phyloP scores from a whole-genome alignment of 2,888 invertebrate genomes.

The Neoscelio sp. region DNA sequence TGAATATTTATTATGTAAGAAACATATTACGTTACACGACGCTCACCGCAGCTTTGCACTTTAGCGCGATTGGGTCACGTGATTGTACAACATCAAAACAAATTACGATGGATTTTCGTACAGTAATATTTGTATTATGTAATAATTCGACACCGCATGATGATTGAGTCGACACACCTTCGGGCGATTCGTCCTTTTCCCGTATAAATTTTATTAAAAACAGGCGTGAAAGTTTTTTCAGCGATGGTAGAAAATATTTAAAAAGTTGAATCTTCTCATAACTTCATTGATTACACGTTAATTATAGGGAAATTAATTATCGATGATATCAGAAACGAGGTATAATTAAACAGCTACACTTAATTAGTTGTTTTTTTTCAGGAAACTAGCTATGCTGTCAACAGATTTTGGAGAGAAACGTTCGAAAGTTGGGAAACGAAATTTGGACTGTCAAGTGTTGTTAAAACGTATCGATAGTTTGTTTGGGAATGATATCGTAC shows the following conservation, averaged over 20 bases:
- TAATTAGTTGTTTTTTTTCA: constrained; percentile 20
- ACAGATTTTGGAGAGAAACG: constrained; percentile 1
- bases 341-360: neutral
- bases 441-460: constrained; percentile 13
- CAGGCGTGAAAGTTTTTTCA: constrained; percentile 17
- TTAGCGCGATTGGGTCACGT: constrained; percentile 17
- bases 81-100: constrained; percentile 14
- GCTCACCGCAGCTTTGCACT: constrained; percentile 9
- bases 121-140: constrained; percentile 26
- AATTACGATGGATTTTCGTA: constrained; percentile 20
- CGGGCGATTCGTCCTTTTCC: neutral
- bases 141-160: constrained; percentile 9
- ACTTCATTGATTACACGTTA: too few relatives aligned
- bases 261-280: too few relatives aligned
- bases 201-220: constrained; percentile 1
- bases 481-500: constrained; percentile 35
- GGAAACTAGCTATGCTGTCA: constrained; percentile 46
- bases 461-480: constrained; percentile 27
- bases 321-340: neutral
- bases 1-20: constrained; percentile 18
- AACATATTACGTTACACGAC: constrained; percentile 26
- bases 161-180: neutral
- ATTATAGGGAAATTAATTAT: too few relatives aligned
- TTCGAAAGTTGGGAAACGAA: constrained; percentile 8
- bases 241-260: too few relatives aligned